Base-by-base conservation (phyloP, 2,113 vertebrate species). In the Catharus bicknelli region DNA sequence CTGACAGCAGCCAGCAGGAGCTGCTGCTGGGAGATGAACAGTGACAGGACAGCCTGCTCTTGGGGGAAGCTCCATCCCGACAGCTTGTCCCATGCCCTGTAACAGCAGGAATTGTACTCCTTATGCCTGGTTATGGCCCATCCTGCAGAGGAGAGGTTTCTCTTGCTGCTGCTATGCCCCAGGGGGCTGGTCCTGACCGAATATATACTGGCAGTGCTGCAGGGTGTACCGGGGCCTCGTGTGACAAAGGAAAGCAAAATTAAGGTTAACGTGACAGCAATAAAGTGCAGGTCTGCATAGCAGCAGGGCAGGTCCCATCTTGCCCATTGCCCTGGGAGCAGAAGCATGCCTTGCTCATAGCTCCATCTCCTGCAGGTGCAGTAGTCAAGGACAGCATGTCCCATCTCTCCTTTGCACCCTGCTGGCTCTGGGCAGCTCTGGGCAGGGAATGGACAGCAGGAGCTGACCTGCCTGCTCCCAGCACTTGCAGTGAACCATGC, bases 311-410 rank as follows among this genome's bases (percentile, higher is more conserved):
- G 66, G 34, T 58, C 36, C 55, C 2, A 0, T 75, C 83, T 76
- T 73, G 15, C 22, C 53, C 30, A 4, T 63, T 0, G 0, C 18
- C 22, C 47, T 22, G 43, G 55, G 25, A 45, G 47, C 63, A 69
- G 83, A 73, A 58, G 23, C 0, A 0, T 63, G 22, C 45, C 34
- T 0, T 0, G 47, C 48, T 77, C 42, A 21, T 29, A 72, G 59
- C 63, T 53, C 36, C 3, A 1, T 34, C 50, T 86, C 34, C 43
- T 68, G 40, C 53, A 47, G 14, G 16, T 1, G 1, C 27, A 40
- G 48, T 27, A 32, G 62, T 50, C 0, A 0, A 54, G 16, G 70
- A 13, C 62, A 48, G n/a, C 0, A 0, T 72, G 30, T 82, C 78
- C 45, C 36, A 17, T 51, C 32, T 57, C 30, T 54, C 22, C 68